A percentile compares a stretch with the other conserved stretches of the same genome.
Evolutionary conservation across 2,888 invertebrate genomes (phyloP).

Genomic region (Cephalotes varians): DNA sequence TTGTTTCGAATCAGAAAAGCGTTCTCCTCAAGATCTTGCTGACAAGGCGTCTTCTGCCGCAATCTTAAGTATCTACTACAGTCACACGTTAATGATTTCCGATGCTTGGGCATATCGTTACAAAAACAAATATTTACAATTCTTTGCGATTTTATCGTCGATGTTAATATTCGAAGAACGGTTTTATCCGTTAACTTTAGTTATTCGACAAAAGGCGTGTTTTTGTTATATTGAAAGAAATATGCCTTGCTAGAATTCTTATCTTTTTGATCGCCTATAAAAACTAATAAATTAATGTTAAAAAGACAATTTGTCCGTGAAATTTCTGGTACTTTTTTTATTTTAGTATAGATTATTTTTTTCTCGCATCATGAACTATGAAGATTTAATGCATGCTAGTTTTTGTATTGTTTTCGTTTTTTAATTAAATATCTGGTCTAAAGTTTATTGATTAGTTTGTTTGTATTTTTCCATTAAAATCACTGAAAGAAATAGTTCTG

Average conservation of each 20-base stretch:
- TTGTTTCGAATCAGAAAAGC: slow-evolving; percentile 29
- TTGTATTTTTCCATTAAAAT: no score
- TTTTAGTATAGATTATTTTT: no score
- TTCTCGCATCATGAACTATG: no score
- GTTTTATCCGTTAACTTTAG: background rate
- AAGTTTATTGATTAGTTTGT: no score
- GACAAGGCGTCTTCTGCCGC: slow-evolving; percentile 27
- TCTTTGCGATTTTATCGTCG: background rate
- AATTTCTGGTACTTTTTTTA: no score
- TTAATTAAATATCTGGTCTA: no score
- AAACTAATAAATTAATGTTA: background rate
- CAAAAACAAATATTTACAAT: slow-evolving; percentile 21
- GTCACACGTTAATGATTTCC: slow-evolving; percentile 36
- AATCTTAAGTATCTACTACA: slow-evolving; percentile 21
- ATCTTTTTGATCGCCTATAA: background rate
- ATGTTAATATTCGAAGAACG: background rate
- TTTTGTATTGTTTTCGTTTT: no score
- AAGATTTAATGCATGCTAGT: no score
- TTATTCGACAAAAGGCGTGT: background rate
- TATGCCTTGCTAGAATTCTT: background rate
- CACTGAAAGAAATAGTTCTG: no score
- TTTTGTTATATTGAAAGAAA: background rate
- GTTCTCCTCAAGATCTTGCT: slow-evolving; percentile 11
- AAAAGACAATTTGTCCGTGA: no score
- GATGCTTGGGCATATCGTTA: slow-evolving; percentile 3